These are phyloP conservation scores for Periophthalmodon schlosseri DNA, from an alignment of 2,113 vertebrate species.

Conservation along the genomic window DNA sequence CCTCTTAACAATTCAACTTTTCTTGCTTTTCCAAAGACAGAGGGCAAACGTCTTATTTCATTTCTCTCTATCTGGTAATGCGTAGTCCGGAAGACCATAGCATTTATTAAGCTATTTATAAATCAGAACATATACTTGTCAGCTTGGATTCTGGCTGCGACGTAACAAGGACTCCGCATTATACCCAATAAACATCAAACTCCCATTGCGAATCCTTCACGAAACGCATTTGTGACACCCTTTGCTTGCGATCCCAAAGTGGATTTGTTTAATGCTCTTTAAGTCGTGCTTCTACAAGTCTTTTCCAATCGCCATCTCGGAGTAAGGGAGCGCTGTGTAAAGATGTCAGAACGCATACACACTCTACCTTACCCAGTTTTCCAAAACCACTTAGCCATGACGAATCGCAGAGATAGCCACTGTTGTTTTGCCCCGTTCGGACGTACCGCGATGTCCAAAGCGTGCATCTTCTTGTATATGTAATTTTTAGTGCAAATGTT, in stretches of 20 bases:
- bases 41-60: conserved; percentile 70
- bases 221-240: conserved; percentile 61
- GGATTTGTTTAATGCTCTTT: conserved; percentile 79
- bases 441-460: conserved; percentile 69
- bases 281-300: conserved; percentile 74
- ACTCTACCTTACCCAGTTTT: conserved; percentile 59
- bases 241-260: conserved; percentile 70
- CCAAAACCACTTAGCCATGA: conserved; percentile 74
- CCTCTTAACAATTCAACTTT: conserved; percentile 41
- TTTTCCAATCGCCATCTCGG: conserved; percentile 57
- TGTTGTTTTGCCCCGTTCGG: conserved; percentile 66
- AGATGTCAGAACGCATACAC: conserved; percentile 74
- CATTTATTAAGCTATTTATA: conserved; percentile 76
- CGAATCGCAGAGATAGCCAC: conserved; percentile 72
- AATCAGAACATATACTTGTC: conserved; percentile 69
- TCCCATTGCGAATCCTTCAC: conserved; percentile 45
- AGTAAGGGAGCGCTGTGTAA: conserved; percentile 41
- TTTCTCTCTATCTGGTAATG: conserved; percentile 52
- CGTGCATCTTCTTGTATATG: conserved; percentile 71
- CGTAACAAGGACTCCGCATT: conserved; percentile 67
- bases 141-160: conserved; percentile 62
- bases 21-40: conserved; percentile 48
- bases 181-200: conserved; percentile 75
- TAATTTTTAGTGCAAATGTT: conserved; percentile 79
- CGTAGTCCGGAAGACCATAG: conserved; percentile 50